These are phyloP conservation scores for Otolemur crassicaudatus DNA, from an alignment of 2,797 vertebrate species.

Conservation along the genomic window DNA sequence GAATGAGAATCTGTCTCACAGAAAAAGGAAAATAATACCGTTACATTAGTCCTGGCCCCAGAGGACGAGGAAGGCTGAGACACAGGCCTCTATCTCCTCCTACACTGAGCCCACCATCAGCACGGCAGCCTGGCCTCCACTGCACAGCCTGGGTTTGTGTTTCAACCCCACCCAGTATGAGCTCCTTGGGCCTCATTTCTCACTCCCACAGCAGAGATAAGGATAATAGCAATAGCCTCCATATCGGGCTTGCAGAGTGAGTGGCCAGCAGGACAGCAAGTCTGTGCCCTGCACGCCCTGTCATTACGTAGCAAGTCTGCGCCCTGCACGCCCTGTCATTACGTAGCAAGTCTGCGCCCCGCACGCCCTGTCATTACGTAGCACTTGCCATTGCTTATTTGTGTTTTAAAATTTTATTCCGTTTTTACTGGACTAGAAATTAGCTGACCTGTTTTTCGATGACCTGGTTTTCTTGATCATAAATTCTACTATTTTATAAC, in stretches of 20 bases:
- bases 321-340: no score
- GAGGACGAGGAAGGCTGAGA: fast-evolving
- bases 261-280: no score
- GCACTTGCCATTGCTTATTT: not conserved
- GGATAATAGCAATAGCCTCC: fast-evolving
- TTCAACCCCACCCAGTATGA: not conserved
- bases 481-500: not conserved
- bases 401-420: no score
- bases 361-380: no score
- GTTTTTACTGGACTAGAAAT: not conserved
- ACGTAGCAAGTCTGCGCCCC: no score
- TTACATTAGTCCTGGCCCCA: not conserved
- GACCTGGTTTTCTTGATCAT: not conserved
- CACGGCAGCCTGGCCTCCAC: no score
- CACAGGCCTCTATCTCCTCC: not conserved
- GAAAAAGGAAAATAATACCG: no score
- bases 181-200: not conserved
- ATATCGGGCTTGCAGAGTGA: fast-evolving
- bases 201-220: not conserved
- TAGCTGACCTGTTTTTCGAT: not conserved
- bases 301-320: fast-evolving
- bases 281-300: no score
- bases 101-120: fast-evolving
- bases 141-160: not conserved
- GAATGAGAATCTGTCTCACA: no score